Percentiles rank a stretch among this genome's conserved stretches.
phyloP scores from a whole-genome alignment of 2,888 invertebrate genomes.

The Hydraecia micacea region DNA sequence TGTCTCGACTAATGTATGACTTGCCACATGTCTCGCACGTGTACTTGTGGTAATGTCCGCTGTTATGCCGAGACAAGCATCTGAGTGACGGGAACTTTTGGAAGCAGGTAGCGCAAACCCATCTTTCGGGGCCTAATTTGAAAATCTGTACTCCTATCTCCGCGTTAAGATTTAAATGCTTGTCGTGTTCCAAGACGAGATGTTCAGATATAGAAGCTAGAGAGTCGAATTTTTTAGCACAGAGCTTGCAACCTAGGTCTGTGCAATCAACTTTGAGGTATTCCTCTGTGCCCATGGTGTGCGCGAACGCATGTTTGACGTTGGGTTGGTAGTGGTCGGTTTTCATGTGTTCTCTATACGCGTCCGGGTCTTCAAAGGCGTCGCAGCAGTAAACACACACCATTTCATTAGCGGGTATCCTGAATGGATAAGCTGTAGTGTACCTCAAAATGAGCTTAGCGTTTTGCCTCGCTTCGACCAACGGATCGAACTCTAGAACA shows the following conservation, averaged over 20 bases:
- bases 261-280: conserved; percentile 78
- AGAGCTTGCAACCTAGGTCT: conserved; percentile 77
- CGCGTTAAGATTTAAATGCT: conserved; percentile 63
- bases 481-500: conserved; percentile 81
- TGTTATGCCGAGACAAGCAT: conserved; percentile 75
- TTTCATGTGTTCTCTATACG: conserved; percentile 78
- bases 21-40: conserved; percentile 79
- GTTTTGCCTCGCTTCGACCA: conserved; percentile 78
- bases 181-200: conserved; percentile 70
- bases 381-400: conserved; percentile 81
- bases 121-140: conserved; percentile 71
- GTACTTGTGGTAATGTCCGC: conserved; percentile 75
- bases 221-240: conserved; percentile 68
- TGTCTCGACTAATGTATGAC: conserved; percentile 74
- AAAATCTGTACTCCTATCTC: conserved; percentile 77
- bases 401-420: conserved; percentile 76
- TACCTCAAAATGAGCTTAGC: conserved; percentile 78
- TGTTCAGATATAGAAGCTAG: conserved; percentile 71
- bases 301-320: conserved; percentile 74
- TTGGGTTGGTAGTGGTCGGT: conserved; percentile 72
- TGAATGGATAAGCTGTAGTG: conserved; percentile 80
- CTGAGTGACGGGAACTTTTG: conserved; percentile 72
- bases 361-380: conserved; percentile 71
- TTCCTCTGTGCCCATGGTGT: conserved; percentile 60
- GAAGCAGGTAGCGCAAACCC: conserved; percentile 74